Percentiles rank a stretch among this genome's conserved stretches.
Evolutionary conservation across 1,140 invertebrate genomes (phyloP).

Genomic region (Brachionus rotundiformis): DNA sequence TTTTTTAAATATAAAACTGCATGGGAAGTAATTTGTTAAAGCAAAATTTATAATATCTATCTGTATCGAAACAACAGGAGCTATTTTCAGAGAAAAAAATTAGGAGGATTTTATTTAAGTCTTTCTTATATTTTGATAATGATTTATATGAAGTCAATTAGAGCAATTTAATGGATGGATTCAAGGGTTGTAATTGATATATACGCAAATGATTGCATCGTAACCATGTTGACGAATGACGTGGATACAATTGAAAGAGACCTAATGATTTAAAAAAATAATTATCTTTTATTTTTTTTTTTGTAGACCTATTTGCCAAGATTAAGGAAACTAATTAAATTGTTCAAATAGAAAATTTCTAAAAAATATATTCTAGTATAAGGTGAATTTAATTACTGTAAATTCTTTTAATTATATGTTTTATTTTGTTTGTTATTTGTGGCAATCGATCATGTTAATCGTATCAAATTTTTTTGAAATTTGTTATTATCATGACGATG

Average conservation of each 20-base stretch:
- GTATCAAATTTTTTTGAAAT: constrained; percentile 42
- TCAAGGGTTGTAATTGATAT: constrained; percentile 8
- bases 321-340: constrained; percentile 48
- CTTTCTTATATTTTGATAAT: neutral
- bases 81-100: neutral
- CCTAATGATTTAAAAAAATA: constrained; percentile 14
- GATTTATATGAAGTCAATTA: constrained; percentile 22
- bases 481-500: constrained; percentile 45
- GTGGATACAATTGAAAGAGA: constrained; percentile 5
- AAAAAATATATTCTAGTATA: neutral
- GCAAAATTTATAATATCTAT: no score
- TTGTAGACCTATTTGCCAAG: neutral
- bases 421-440: constrained; percentile 22
- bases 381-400: constrained; percentile 47
- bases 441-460: constrained; percentile 47
- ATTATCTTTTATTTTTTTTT: constrained; percentile 27
- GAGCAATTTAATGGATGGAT: neutral
- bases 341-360: constrained; percentile 44
- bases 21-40: neutral
- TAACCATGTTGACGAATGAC: constrained; percentile 2
- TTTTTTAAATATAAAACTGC: neutral
- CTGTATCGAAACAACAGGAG: neutral
- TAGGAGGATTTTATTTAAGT: neutral
- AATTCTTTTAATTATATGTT: constrained; percentile 24
- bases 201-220: neutral